These are phyloP conservation scores for Anabas testudineus DNA, from an alignment of 2,797 vertebrate species.

Conservation along the genomic window DNA sequence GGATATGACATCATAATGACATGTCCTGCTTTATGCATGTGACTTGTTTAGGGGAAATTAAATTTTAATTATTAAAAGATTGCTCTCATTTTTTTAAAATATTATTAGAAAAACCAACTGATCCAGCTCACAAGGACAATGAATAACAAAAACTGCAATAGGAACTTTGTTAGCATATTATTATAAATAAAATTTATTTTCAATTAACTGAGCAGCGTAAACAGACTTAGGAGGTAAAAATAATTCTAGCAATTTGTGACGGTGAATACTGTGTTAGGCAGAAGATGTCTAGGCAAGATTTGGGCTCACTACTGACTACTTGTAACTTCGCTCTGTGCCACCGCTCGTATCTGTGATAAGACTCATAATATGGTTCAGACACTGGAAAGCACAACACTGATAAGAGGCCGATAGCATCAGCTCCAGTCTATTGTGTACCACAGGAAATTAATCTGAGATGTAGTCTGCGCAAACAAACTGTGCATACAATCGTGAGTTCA, in stretches of 20 bases:
- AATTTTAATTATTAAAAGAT: background rate
- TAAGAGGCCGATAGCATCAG: conserved; percentile 67
- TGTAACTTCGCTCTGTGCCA: conserved; percentile 42
- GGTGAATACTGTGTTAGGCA: conserved; percentile 25
- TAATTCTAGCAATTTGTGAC: conserved; percentile 20
- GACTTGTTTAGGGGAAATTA: too few species aligned
- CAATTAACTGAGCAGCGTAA: conserved; percentile 32
- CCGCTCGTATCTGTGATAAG: conserved; percentile 36
- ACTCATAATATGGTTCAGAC: conserved; percentile 56
- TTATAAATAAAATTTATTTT: too few species aligned
- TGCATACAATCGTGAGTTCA: conserved; percentile 15
- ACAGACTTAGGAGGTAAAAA: conserved; percentile 18
- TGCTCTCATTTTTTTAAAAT: background rate
- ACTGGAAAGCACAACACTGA: conserved; percentile 61
- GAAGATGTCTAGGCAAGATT: conserved; percentile 58
- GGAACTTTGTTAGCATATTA: background rate
- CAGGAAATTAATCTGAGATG: conserved; percentile 76
- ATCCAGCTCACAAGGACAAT: conserved; percentile 10
- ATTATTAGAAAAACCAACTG: too few species aligned
- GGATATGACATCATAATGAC: conserved; percentile 7
- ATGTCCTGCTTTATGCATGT: background rate
- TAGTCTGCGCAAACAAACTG: conserved; percentile 55
- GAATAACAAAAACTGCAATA: conserved; percentile 2
- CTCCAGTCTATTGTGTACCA: conserved; percentile 60
- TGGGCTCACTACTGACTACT: conserved; percentile 27